These are phyloP conservation scores for Calypte anna DNA, from an alignment of 2,113 vertebrate genomes.

Conservation along the genomic window DNA sequence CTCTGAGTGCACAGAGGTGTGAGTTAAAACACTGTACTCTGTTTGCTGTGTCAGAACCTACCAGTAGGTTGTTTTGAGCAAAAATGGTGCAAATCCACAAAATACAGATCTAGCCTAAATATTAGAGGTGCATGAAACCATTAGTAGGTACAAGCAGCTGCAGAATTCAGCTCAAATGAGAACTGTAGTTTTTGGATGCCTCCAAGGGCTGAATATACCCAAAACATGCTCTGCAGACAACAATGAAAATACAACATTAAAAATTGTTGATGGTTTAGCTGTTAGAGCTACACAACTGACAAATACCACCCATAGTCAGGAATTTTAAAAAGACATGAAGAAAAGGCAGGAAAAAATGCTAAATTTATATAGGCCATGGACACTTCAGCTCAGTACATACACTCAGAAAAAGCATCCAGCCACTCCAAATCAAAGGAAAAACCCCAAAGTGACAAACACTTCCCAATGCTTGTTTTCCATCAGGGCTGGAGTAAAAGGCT, in stretches of 20 bases:
- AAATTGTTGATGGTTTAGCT: neutral
- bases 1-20: neutral
- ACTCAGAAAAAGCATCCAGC: neutral
- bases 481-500: neutral
- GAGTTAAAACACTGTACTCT: neutral
- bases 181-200: neutral
- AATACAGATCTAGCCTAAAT: neutral
- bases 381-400: neutral
- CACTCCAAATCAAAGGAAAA: constrained; percentile 15
- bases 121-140: neutral
- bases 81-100: neutral
- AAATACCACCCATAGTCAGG: neutral
- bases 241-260: neutral
- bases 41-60: neutral
- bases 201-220: neutral
- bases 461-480: constrained; percentile 12
- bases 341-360: neutral
- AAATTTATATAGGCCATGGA: neutral
- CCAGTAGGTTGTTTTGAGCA: neutral
- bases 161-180: neutral
- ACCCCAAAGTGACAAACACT: neutral
- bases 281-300: neutral
- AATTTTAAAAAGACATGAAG: neutral
- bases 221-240: neutral
- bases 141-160: neutral